These are phyloP conservation scores for Neodon shergylaensis DNA, from an alignment of 2,113 vertebrate genomes.

Conservation along the genomic window DNA sequence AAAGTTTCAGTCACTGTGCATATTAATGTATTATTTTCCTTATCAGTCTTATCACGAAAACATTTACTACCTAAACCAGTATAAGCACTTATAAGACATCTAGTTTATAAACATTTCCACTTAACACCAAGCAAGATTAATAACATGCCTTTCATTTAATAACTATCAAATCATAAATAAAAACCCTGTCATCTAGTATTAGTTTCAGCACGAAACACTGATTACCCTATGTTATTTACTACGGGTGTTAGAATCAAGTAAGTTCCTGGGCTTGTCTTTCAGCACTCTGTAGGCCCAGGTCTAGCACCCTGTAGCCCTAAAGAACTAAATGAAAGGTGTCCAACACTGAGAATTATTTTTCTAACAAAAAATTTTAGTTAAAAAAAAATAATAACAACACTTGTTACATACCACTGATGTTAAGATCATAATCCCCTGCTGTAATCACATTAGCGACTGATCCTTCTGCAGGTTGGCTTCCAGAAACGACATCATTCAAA, in stretches of 20 bases:
- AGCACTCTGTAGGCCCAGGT: background rate
- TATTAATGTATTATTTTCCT: conserved; percentile 18
- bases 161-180: conserved; percentile 20
- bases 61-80: conserved; percentile 54
- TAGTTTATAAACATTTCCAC: conserved; percentile 44
- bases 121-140: conserved; percentile 36
- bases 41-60: conserved; percentile 45
- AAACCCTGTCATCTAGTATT: conserved; percentile 14
- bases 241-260: conserved; percentile 6
- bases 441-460: conserved; percentile 92
- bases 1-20: conserved; percentile 28
- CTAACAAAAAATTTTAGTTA: conserved; percentile 53
- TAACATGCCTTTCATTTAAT: background rate
- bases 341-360: conserved; percentile 39
- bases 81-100: conserved; percentile 33
- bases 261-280: background rate
- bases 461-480: conserved; percentile 95
- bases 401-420: conserved; percentile 93
- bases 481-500: conserved; percentile 92
- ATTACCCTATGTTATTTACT: background rate
- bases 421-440: conserved; percentile 97
- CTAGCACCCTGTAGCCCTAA: background rate
- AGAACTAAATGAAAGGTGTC: background rate
- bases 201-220: conserved; percentile 30
- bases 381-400: conserved; percentile 49